Conservation (phyloP, 2,797 vertebrate genomes). For the Spondyliosoma cantharus region DNA sequence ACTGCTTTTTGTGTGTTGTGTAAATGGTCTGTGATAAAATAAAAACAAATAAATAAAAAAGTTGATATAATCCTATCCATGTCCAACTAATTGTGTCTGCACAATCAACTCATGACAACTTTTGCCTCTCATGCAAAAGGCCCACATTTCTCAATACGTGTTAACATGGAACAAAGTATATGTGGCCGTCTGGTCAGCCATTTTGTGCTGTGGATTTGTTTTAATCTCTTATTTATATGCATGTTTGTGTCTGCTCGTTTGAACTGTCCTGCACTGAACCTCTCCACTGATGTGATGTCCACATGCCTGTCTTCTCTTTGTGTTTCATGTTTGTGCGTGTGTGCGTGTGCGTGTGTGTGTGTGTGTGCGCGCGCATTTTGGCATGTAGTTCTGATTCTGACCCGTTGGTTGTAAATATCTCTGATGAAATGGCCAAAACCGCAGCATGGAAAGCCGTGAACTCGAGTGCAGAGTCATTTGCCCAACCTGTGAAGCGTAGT, state of each 20-base stretch:
- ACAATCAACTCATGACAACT: slow-evolving; percentile 4
- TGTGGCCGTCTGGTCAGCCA: slow-evolving; percentile 24
- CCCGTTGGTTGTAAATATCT: slow-evolving; percentile 93
- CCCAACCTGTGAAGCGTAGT: slow-evolving; percentile 88
- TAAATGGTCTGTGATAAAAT: slow-evolving; percentile 11
- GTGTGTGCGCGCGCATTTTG: slow-evolving; percentile 73
- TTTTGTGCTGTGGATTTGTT: slow-evolving; percentile 37
- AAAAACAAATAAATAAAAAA: background rate
- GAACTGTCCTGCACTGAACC: slow-evolving; percentile 51
- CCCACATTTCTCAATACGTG: background rate
- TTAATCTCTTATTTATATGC: slow-evolving; percentile 42
- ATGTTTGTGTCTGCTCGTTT: slow-evolving; percentile 61
- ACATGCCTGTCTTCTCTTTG: slow-evolving; percentile 63
- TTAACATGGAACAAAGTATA: slow-evolving; percentile 20
- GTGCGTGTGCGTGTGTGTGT: slow-evolving; percentile 15
- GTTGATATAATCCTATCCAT: slow-evolving; percentile 2
- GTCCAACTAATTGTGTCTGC: slow-evolving; percentile 27
- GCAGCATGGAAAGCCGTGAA: slow-evolving; percentile 91
- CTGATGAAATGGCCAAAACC: slow-evolving; percentile 94
- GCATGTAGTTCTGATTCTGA: slow-evolving; percentile 88
- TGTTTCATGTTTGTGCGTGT: slow-evolving; percentile 27
- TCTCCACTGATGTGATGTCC: slow-evolving; percentile 43
- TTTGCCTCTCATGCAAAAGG: slow-evolving; percentile 19
- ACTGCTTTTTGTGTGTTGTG: slow-evolving; percentile 39
- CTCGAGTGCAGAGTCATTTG: slow-evolving; percentile 85